Evolutionary conservation across 2,113 vertebrate genomes (phyloP).

Genomic region (Glaucomys volans): DNA sequence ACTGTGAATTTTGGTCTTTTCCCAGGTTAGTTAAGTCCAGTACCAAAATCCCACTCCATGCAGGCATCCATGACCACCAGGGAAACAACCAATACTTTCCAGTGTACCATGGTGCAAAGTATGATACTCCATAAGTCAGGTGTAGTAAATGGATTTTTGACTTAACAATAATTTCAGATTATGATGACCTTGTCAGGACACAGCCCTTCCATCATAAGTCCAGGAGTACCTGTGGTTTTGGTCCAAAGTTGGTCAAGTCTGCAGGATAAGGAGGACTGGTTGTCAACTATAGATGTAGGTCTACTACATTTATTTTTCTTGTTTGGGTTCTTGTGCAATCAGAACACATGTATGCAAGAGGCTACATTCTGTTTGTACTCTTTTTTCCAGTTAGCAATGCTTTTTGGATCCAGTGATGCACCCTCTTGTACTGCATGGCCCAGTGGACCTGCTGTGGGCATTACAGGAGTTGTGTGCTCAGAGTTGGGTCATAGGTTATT

Average conservation of each 20-base stretch:
- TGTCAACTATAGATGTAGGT: neutral
- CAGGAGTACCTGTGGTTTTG: neutral
- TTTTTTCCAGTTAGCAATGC: neutral
- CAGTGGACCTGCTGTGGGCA: neutral
- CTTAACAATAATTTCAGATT: neutral
- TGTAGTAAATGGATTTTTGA: neutral
- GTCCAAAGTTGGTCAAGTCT: neutral
- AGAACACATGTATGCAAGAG: neutral
- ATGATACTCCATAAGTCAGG: neutral
- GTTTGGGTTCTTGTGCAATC: rapidly evolving
- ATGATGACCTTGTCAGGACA: neutral
- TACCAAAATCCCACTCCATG: neutral
- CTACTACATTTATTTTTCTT: neutral
- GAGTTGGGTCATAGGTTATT: neutral
- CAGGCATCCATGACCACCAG: too few relatives aligned
- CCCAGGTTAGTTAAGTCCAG: neutral
- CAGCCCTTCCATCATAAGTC: too few relatives aligned
- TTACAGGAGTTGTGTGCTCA: neutral
- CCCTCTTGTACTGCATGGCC: too few relatives aligned
- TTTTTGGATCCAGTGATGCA: neutral
- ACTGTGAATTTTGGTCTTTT: neutral
- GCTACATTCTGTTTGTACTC: neutral
- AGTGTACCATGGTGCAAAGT: neutral
- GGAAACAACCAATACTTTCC: neutral
- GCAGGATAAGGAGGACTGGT: too few relatives aligned